Conservation (phyloP, 2,113 vertebrate genomes). For the Columba livia region DNA sequence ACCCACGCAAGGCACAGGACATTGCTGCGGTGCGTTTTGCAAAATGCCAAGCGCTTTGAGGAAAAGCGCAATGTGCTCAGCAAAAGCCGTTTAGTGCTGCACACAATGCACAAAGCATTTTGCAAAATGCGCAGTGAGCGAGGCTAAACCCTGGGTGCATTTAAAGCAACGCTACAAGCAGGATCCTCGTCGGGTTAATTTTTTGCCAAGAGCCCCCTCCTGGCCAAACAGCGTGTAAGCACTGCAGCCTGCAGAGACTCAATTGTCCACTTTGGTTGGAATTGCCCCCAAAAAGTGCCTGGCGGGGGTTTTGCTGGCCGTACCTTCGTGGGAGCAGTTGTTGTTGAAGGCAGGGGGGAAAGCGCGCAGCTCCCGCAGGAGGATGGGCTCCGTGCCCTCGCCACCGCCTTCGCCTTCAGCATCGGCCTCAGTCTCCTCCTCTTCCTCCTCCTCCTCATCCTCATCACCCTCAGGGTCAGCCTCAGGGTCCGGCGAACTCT, state of each 20-base stretch:
- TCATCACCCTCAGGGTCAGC: constrained; percentile 11
- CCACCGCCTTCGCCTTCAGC: not conserved
- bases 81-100: not conserved
- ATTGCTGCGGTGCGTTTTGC: fast-evolving
- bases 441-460: constrained; percentile 17
- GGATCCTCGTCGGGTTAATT: not conserved
- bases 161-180: not conserved
- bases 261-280: not conserved
- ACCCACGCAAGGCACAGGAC: fast-evolving
- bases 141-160: fast-evolving
- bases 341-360: constrained; percentile 53
- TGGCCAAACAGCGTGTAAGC: not conserved
- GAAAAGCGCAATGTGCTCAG: fast-evolving
- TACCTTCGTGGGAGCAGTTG: constrained; percentile 63
- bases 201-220: not conserved
- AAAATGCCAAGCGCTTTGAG: not conserved
- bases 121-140: fast-evolving
- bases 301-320: not conserved
- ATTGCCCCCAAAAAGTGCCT: not conserved
- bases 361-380: constrained; percentile 12
- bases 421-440: not conserved
- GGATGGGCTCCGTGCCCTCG: not conserved
- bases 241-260: not conserved
- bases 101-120: too few species aligned
- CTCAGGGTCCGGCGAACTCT: constrained; percentile 49